These are phyloP conservation scores for Alectoris magna DNA, from an alignment of 2,797 vertebrate genomes.

Conservation along the genomic window DNA sequence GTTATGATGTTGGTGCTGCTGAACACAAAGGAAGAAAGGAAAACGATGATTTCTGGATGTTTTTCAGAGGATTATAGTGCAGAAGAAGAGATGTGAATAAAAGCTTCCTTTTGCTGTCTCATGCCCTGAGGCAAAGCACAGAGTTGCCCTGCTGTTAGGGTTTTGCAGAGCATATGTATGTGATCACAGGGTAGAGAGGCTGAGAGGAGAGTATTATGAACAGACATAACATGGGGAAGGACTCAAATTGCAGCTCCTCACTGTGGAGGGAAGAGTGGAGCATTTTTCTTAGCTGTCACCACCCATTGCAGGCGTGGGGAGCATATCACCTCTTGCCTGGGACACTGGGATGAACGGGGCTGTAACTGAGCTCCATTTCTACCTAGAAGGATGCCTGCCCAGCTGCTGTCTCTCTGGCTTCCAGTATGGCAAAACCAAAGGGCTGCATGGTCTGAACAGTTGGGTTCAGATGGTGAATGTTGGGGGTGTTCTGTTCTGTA, in stretches of 20 bases:
- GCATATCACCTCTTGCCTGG: accelerated
- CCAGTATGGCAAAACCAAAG: background rate
- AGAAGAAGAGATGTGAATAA: background rate
- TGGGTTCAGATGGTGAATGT: background rate
- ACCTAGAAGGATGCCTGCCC: background rate
- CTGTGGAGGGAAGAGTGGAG: background rate
- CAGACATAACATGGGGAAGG: background rate
- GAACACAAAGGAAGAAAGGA: background rate
- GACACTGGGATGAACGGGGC: background rate
- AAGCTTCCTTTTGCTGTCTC: background rate
- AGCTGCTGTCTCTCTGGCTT: background rate
- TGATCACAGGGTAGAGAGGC: background rate
- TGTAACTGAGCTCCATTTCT: background rate
- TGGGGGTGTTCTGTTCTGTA: background rate
- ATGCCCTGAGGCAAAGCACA: background rate
- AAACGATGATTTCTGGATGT: background rate
- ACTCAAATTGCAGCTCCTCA: background rate
- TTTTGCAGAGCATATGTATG: background rate
- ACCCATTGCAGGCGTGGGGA: background rate
- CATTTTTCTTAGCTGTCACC: background rate
- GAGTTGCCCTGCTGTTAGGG: background rate
- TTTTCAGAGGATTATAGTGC: background rate
- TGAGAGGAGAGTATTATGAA: conserved; percentile 15
- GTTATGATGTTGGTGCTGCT: background rate
- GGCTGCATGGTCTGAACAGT: background rate